phyloP scores from a whole-genome alignment of 1,140 invertebrate species.

The Babylonia areolata region DNA sequence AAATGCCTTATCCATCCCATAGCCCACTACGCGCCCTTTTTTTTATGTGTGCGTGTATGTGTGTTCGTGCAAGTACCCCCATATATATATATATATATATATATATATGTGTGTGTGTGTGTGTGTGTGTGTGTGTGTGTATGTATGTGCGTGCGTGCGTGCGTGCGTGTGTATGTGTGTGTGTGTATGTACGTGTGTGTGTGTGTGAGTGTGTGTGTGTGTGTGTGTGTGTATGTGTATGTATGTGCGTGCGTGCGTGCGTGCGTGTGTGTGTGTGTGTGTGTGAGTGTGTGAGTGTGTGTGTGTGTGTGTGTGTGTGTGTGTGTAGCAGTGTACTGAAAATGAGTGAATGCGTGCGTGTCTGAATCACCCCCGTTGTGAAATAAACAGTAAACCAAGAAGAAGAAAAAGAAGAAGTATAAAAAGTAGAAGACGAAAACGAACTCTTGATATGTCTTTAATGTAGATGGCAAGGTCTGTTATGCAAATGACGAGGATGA shows the following conservation, averaged over 20 bases:
- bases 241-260: background rate
- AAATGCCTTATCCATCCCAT: too few species aligned
- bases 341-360: background rate
- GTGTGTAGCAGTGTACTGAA: background rate
- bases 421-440: too few species aligned
- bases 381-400: too few species aligned
- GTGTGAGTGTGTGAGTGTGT: conserved; percentile 11
- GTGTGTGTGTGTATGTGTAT: conserved; percentile 20
- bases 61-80: too few species aligned
- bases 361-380: too few species aligned
- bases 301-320: background rate
- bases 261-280: conserved; percentile 12
- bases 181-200: conserved; percentile 18
- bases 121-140: conserved; percentile 19
- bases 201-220: conserved; percentile 28
- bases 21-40: too few species aligned
- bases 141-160: background rate
- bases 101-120: conserved; percentile 6
- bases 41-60: too few species aligned
- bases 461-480: too few species aligned
- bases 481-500: too few species aligned
- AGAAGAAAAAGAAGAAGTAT: too few species aligned
- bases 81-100: background rate
- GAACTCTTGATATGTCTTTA: too few species aligned
- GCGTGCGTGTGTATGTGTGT: background rate